Evolutionary conservation across 2,797 vertebrate species (phyloP).

Genomic region (Rhynchotus rufescens): DNA sequence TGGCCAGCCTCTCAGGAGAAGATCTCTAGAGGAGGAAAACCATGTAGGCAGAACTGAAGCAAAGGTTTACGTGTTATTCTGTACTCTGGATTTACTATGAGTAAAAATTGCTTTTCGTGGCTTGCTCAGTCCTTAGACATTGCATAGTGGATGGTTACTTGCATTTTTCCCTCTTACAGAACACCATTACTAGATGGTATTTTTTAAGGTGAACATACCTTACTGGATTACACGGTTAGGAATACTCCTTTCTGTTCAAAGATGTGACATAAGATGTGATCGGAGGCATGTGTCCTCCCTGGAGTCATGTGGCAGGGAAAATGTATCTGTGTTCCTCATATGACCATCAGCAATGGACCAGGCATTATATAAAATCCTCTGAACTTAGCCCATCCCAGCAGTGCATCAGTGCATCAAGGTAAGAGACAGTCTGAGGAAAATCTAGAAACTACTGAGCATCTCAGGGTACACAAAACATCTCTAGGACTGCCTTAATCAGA

Average conservation of each 20-base stretch:
- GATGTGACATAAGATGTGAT: neutral
- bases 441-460: neutral
- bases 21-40: neutral
- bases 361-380: neutral
- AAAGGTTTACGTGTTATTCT: neutral
- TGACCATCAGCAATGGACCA: neutral
- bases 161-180: neutral
- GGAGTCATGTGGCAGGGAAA: neutral
- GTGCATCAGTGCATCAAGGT: neutral
- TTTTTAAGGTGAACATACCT: neutral
- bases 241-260: neutral
- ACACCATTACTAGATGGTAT: rapidly evolving
- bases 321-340: neutral
- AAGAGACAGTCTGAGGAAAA: neutral
- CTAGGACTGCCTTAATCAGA: neutral
- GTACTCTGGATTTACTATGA: neutral
- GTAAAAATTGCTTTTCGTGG: neutral
- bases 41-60: rapidly evolving
- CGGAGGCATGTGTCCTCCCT: neutral
- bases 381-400: neutral
- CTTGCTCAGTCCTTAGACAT: neutral
- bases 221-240: neutral
- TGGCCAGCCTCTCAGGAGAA: neutral
- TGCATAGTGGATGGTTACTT: rapidly evolving
- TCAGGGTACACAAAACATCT: neutral